Evolutionary conservation across 2,888 invertebrate genomes (phyloP), one percentile per base, ranked within the genome.

Genomic region (Allolobophora icterica): DNA sequence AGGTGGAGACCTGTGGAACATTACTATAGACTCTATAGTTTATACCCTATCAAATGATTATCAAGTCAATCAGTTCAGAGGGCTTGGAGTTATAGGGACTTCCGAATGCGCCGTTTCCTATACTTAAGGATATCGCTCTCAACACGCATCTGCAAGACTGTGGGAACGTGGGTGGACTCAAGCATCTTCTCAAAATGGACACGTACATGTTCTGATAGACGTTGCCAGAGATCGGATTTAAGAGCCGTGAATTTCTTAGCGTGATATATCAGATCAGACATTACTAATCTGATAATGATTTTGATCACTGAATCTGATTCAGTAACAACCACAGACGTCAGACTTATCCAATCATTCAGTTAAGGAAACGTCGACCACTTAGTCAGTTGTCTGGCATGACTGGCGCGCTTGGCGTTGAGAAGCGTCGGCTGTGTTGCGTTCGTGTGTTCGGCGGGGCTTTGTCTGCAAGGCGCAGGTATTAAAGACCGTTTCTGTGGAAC

Each of bases 281-380:
- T 71, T n/a, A 5, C n/a, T 1, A 17, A 71, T 8, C 71, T 71
- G 30, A 71, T 71, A n/a, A 3, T 71, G 71, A 71, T 30, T 71
- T 71, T 71, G 30, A 71, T n/a, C n/a, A 8, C 71, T 71, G 71
- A 8, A n/a, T n/a, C 71, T 8, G n/a, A n/a, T 17, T 30, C 52
- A 30, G n/a, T 71, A 71, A 71, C n/a, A 71, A 71, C n/a, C 71
- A 71, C 71, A 71, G 71, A 52, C 52, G 52, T 52, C 52, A 52
- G 52, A n/a, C 71, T 30, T 71, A n/a, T 71, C 71, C 71, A n/a
- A 71, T n/a, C n/a, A 71, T n/a, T 71, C 71, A 71, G 71, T 71
- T 71, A n/a, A n/a, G 6, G 71, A 71, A 52, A 71, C n/a, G 30
- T 71, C 71, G 71, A 8, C 71, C 71, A 71, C 71, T 71, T 71